Evolutionary conservation across 2,797 vertebrate genomes (phyloP).

Genomic region (Limosa lapponica): DNA sequence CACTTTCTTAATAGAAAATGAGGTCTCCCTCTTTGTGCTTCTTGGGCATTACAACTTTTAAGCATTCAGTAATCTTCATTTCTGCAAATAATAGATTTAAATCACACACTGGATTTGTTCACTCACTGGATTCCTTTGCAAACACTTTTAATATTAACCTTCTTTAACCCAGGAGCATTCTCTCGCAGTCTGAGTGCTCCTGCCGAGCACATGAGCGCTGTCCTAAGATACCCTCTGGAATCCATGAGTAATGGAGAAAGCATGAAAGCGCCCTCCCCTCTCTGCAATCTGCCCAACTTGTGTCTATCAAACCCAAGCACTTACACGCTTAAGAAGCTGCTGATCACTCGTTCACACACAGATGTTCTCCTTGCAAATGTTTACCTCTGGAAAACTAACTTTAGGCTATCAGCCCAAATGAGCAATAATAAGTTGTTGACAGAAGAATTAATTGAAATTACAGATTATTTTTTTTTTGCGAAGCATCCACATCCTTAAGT

Average conservation of each 20-base stretch:
- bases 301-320: background rate
- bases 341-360: background rate
- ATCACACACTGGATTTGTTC: background rate
- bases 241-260: constrained; percentile 23
- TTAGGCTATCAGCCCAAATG: background rate
- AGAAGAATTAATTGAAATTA: background rate
- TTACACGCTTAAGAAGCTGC: background rate
- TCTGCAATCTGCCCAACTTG: background rate
- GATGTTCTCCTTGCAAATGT: background rate
- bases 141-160: background rate
- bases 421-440: background rate
- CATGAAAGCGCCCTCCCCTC: background rate
- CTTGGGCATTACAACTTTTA: background rate
- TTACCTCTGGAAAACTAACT: background rate
- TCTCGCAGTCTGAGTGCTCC: background rate
- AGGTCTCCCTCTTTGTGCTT: background rate
- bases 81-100: background rate
- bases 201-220: background rate
- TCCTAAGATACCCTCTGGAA: constrained; percentile 45
- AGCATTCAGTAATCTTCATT: background rate
- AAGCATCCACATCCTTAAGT: background rate
- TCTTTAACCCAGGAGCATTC: background rate
- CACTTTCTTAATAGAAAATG: background rate
- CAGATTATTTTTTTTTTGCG: background rate
- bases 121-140: background rate